These are phyloP conservation scores for Channa maculata DNA, from an alignment of 2,113 vertebrate genomes.

Conservation along the genomic window DNA sequence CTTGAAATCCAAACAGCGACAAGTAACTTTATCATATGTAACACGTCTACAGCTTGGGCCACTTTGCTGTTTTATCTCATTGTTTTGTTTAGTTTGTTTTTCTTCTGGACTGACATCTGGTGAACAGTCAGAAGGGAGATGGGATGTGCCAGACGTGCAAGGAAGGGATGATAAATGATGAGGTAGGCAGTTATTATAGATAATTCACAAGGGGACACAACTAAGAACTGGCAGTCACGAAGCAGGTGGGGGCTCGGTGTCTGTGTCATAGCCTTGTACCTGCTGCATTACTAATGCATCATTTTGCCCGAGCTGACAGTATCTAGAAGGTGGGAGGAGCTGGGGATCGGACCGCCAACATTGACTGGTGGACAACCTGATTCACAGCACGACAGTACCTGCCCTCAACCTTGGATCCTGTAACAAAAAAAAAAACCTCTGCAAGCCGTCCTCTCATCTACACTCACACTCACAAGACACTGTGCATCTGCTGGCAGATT, in stretches of 20 bases:
- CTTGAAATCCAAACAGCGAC: conserved; percentile 11
- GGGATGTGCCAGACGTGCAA: neutral
- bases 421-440: too few relatives aligned
- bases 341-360: too few relatives aligned
- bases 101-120: conserved; percentile 39
- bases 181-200: conserved; percentile 2
- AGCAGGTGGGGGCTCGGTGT: neutral
- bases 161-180: conserved; percentile 34
- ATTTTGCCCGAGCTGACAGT: neutral
- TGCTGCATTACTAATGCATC: conserved; percentile 7
- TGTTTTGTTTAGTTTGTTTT: conserved; percentile 27
- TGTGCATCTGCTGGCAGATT: too few relatives aligned
- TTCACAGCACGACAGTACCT: too few relatives aligned
- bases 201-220: conserved; percentile 16
- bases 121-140: conserved; percentile 11
- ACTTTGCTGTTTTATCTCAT: conserved; percentile 30
- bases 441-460: too few relatives aligned
- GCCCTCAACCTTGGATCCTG: too few relatives aligned
- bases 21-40: conserved; percentile 33
- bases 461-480: too few relatives aligned
- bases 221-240: conserved; percentile 16
- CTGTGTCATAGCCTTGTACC: neutral
- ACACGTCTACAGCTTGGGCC: conserved; percentile 32
- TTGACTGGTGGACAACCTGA: too few relatives aligned
- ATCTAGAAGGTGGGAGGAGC: neutral